phyloP scores from a whole-genome alignment of 2,113 vertebrate genomes.

The Psettodes erumei region DNA sequence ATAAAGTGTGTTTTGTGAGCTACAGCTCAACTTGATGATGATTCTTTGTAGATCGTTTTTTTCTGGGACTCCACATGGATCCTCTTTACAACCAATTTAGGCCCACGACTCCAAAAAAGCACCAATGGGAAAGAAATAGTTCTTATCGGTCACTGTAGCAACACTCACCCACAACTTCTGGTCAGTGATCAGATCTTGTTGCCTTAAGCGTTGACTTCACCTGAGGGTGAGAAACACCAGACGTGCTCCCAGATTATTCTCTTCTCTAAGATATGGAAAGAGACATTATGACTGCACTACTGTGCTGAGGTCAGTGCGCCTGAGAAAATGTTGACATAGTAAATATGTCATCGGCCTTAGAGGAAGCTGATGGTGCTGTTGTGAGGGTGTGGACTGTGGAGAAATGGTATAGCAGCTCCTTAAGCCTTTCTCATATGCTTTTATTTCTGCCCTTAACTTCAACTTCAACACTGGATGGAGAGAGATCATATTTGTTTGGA shows the following conservation, averaged over 20 bases:
- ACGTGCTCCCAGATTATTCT: conserved; percentile 37
- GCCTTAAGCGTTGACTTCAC: conserved; percentile 44
- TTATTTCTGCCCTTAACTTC: neutral
- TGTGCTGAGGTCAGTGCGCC: conserved; percentile 28
- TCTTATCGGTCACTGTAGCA: conserved; percentile 13
- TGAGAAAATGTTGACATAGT: conserved; percentile 32
- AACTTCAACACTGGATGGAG: neutral
- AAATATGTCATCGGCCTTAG: neutral
- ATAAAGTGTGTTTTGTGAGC: too few species aligned
- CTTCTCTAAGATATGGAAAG: neutral
- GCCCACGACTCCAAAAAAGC: neutral
- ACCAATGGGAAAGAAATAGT: conserved; percentile 9
- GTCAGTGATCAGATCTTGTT: conserved; percentile 46
- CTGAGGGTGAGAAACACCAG: conserved; percentile 6
- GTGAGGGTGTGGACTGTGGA: conserved; percentile 33
- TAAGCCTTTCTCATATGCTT: neutral
- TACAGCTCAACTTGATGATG: too few species aligned
- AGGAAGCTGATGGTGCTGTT: conserved; percentile 31
- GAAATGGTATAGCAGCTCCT: neutral
- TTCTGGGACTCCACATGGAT: neutral
- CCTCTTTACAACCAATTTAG: neutral
- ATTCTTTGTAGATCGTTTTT: conserved; percentile 36
- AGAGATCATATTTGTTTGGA: too few species aligned
- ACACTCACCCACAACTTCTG: conserved; percentile 38
- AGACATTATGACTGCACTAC: neutral